Conservation (phyloP, 2,888 invertebrate genomes). For the Acronicta psi region DNA sequence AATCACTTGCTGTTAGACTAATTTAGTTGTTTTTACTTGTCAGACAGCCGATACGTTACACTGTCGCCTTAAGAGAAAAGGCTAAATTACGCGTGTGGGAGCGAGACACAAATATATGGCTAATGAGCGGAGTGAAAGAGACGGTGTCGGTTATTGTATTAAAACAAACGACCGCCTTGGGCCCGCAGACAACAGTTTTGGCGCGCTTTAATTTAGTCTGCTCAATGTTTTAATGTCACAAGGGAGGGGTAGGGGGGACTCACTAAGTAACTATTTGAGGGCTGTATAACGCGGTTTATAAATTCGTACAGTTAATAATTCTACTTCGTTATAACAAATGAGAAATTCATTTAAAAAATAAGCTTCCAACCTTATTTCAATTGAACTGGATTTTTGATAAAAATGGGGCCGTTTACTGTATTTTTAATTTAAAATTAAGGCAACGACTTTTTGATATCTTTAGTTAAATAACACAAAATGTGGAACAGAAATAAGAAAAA, state of each 20-base stretch:
- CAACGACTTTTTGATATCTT: no score
- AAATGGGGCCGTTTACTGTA: no score
- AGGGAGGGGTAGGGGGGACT: constrained; percentile 68
- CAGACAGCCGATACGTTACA: constrained; percentile 70
- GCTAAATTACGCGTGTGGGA: constrained; percentile 75
- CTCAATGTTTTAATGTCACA: constrained; percentile 86
- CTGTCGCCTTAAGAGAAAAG: constrained; percentile 83
- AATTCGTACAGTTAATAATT: constrained; percentile 83
- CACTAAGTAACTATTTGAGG: constrained; percentile 88
- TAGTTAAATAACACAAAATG: no score
- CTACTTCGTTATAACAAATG: constrained; percentile 56
- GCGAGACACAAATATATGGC: constrained; percentile 63
- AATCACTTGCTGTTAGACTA: constrained; percentile 62
- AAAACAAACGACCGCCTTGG: constrained; percentile 88
- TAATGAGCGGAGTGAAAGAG: constrained; percentile 78
- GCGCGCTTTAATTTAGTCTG: constrained; percentile 88
- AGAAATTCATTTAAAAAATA: constrained; percentile 48
- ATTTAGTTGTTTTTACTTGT: constrained; percentile 60
- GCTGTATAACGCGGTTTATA: constrained; percentile 83
- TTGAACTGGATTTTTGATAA: no score
- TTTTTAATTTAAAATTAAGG: no score
- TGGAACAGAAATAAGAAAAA: neutral
- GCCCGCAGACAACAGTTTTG: constrained; percentile 86
- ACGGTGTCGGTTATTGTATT: constrained; percentile 85
- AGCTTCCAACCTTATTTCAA: no score